Evolutionary conservation across 2,113 vertebrate species (phyloP).

Genomic region (Lamprologus sp.): DNA sequence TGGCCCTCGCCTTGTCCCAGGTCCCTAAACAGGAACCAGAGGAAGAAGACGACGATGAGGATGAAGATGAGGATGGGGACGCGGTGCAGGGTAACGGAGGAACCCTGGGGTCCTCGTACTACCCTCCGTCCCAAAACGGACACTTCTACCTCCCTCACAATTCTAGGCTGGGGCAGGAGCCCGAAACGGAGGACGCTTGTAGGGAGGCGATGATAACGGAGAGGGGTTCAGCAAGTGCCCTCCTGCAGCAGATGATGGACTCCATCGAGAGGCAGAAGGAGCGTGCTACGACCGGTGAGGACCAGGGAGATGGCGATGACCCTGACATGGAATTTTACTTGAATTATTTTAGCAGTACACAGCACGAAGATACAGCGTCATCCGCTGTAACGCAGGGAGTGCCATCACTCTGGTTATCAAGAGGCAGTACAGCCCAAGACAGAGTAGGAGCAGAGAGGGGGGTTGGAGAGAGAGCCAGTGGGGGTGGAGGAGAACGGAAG

Average conservation of each 20-base stretch:
- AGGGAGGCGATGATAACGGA: constrained; percentile 65
- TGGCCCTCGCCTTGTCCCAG: constrained; percentile 60
- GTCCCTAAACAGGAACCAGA: constrained; percentile 67
- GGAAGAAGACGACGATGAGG: constrained; percentile 82
- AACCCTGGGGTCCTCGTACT: constrained; percentile 63
- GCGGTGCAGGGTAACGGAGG: constrained; percentile 50
- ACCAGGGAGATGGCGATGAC: constrained; percentile 83
- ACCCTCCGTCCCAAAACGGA: constrained; percentile 80
- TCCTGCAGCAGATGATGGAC: constrained; percentile 93
- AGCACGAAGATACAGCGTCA: constrained; percentile 72
- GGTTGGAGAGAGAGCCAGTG: constrained; percentile 11
- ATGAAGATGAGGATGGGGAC: constrained; percentile 71
- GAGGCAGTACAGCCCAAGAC: constrained; percentile 65
- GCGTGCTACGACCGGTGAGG: constrained; percentile 61
- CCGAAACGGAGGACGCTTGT: constrained; percentile 58
- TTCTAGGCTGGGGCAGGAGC: constrained; percentile 68
- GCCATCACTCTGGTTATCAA: constrained; percentile 80
- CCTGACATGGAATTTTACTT: constrained; percentile 97
- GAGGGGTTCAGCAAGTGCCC: constrained; percentile 82
- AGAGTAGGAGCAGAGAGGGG: constrained; percentile 6
- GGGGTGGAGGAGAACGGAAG: constrained; percentile 79
- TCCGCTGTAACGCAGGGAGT: constrained; percentile 73
- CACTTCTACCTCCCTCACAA: constrained; percentile 75
- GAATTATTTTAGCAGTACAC: constrained; percentile 91
- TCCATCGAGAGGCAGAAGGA: constrained; percentile 80